These are phyloP conservation scores for Antheraea yamamai DNA, from an alignment of 2,888 invertebrate genomes.

Conservation along the genomic window DNA sequence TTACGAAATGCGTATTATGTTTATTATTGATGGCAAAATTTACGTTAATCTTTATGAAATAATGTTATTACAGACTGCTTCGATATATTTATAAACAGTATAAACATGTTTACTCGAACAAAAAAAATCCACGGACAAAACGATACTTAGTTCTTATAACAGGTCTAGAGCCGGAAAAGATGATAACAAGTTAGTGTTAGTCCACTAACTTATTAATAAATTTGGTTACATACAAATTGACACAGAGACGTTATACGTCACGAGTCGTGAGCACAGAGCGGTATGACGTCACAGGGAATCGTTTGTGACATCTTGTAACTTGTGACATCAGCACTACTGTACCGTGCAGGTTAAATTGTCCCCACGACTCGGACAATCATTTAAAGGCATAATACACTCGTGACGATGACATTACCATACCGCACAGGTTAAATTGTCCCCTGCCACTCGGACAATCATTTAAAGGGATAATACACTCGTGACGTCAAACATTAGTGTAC, in stretches of 20 bases:
- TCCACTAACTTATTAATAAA: not conserved
- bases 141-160: not conserved
- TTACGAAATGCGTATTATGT: too few species aligned
- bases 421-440: too few species aligned
- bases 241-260: not conserved
- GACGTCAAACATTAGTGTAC: too few species aligned
- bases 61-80: not conserved
- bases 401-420: too few species aligned
- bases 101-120: not conserved
- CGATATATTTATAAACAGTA: not conserved
- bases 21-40: not conserved
- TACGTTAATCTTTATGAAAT: not conserved
- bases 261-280: not conserved
- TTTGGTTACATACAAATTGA: not conserved
- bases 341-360: too few species aligned
- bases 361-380: too few species aligned
- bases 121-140: not conserved
- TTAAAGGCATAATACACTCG: too few species aligned
- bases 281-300: not conserved
- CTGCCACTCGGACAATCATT: too few species aligned
- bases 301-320: too few species aligned
- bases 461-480: too few species aligned
- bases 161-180: not conserved
- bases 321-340: too few species aligned
- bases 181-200: too few species aligned